Percentiles rank a stretch among this genome's conserved stretches.
phyloP scores from a whole-genome alignment of 2,888 invertebrate genomes.

The Rutpela maculata region DNA sequence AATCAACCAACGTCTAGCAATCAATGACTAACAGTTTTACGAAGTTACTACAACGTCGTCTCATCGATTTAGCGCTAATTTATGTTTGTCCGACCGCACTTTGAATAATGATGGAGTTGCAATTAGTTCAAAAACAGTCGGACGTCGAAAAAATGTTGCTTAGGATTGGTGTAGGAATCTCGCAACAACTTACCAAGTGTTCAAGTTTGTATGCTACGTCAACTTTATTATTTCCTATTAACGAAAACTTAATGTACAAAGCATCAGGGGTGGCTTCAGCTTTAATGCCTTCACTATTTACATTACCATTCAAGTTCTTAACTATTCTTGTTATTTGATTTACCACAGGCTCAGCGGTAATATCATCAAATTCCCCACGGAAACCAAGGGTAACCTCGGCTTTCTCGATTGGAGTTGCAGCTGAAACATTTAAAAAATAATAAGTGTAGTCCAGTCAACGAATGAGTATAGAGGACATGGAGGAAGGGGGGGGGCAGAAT shows the following conservation, averaged over 20 bases:
- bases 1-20: too few species aligned
- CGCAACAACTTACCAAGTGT: conserved; percentile 78
- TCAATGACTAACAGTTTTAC: too few species aligned
- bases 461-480: too few species aligned
- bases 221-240: conserved; percentile 84
- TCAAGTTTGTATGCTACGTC: conserved; percentile 88
- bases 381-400: conserved; percentile 86
- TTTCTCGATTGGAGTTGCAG: conserved; percentile 83
- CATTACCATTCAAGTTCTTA: conserved; percentile 72
- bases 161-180: neutral
- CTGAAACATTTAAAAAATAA: conserved; percentile 72
- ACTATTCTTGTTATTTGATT: conserved; percentile 74
- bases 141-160: too few species aligned
- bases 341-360: conserved; percentile 74
- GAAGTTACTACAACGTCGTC: too few species aligned
- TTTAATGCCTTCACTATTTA: conserved; percentile 75
- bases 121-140: too few species aligned
- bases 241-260: conserved; percentile 78
- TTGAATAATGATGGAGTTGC: too few species aligned
- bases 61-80: too few species aligned
- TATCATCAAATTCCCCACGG: conserved; percentile 77
- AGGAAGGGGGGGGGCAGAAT: too few species aligned
- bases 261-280: conserved; percentile 76
- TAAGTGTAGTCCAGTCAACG: too few species aligned
- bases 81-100: too few species aligned